phyloP scores from a whole-genome alignment of 2,113 vertebrate species.

The Naja naja region DNA sequence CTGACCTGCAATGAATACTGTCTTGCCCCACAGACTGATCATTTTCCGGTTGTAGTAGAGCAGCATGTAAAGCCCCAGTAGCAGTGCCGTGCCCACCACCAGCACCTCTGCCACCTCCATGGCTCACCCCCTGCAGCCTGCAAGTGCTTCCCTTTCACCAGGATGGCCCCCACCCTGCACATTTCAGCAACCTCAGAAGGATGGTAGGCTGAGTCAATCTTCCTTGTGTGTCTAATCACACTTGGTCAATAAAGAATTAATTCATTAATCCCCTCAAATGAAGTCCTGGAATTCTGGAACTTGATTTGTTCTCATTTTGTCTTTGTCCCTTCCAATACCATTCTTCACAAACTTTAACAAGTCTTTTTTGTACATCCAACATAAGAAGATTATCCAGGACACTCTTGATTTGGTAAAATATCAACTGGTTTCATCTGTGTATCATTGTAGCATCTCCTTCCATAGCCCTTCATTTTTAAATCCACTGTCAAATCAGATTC shows the following conservation, averaged over 20 bases:
- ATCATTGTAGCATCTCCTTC: background rate
- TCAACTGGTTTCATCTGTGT: background rate
- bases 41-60: too few relatives aligned
- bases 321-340: background rate
- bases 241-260: too few relatives aligned
- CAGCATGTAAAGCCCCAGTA: too few relatives aligned
- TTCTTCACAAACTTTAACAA: background rate
- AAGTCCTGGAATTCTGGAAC: background rate
- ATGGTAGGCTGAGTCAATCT: background rate
- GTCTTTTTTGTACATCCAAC: background rate
- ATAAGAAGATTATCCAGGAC: background rate
- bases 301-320: background rate
- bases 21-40: too few relatives aligned
- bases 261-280: background rate
- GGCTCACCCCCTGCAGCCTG: too few relatives aligned
- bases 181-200: background rate
- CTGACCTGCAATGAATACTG: too few relatives aligned
- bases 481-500: background rate
- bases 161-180: too few relatives aligned
- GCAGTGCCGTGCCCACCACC: too few relatives aligned
- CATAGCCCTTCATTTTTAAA: background rate
- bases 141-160: too few relatives aligned
- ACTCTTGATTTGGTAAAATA: background rate
- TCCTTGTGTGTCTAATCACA: too few relatives aligned
- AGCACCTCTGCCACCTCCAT: too few relatives aligned